These are phyloP conservation scores for Siniperca undulata DNA, from an alignment of 2,797 vertebrate species.

Conservation along the genomic window DNA sequence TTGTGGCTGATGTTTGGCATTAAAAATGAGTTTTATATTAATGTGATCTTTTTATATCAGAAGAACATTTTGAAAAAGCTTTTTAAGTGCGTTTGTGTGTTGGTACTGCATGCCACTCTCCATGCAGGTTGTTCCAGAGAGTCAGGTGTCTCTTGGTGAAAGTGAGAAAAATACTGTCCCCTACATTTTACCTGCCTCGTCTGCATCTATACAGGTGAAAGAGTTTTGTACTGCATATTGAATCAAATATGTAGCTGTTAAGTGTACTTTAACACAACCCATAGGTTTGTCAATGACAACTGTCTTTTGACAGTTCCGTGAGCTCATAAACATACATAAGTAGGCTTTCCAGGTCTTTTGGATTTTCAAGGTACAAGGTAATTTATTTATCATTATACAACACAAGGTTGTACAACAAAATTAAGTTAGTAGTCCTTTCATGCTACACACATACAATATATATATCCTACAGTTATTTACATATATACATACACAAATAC, in stretches of 20 bases:
- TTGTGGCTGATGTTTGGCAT: neutral
- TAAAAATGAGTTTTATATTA: neutral
- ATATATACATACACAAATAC: too few species aligned
- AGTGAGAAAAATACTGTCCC: constrained; percentile 72
- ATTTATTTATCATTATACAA: too few species aligned
- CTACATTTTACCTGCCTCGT: constrained; percentile 21
- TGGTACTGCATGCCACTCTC: neutral
- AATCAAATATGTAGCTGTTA: neutral
- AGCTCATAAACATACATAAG: neutral
- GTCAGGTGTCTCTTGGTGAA: constrained; percentile 83
- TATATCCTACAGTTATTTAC: too few species aligned
- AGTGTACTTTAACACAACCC: neutral
- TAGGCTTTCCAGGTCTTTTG: neutral
- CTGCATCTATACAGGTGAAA: constrained; percentile 60
- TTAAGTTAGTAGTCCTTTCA: too few species aligned
- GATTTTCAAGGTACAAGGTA: neutral
- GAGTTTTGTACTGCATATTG: neutral
- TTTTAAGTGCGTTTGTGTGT: neutral
- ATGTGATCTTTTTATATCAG: constrained; percentile 9
- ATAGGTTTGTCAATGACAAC: neutral
- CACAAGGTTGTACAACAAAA: too few species aligned
- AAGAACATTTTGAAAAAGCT: constrained; percentile 8
- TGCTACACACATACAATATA: too few species aligned
- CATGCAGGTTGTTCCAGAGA: constrained; percentile 91
- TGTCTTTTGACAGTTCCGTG: neutral